phyloP scores from a whole-genome alignment of 2,113 vertebrate species.

The Hemibagrus wyckioides region DNA sequence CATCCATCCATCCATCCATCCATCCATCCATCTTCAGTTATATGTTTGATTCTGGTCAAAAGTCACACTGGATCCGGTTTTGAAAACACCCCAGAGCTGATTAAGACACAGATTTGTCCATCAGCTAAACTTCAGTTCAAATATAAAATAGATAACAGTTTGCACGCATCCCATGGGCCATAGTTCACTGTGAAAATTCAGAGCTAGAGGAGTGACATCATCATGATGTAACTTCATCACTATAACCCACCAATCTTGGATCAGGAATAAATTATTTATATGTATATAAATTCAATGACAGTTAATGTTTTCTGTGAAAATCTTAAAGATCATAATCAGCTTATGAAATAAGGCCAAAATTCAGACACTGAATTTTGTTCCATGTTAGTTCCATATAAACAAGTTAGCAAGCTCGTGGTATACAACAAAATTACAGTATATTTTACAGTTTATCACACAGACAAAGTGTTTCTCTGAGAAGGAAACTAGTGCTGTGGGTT shows the following conservation, averaged over 20 bases:
- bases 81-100: background rate
- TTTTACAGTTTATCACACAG: background rate
- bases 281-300: background rate
- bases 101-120: background rate
- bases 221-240: background rate
- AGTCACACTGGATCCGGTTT: background rate
- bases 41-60: background rate
- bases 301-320: background rate
- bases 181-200: background rate
- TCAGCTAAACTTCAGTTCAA: no score
- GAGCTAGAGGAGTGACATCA: background rate
- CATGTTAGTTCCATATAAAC: no score
- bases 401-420: background rate
- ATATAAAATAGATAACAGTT: background rate
- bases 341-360: background rate
- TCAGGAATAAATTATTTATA: no score
- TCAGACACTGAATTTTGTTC: background rate
- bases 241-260: background rate
- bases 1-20: no score
- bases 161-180: background rate
- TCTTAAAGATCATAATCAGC: background rate
- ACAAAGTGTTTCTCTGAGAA: background rate
- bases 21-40: no score
- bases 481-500: no score
- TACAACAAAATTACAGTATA: background rate